phyloP scores from a whole-genome alignment of 2,113 vertebrate genomes.

The human (Homo sapiens) region GRCh38 chr9:11456501-11457000 shows the following conservation, averaged over 20 bases:
- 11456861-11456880: neutral
- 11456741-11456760: neutral
- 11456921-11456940: neutral
- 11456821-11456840: neutral
- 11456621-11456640: neutral
- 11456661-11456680: neutral
- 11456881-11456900: too few species aligned
- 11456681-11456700: neutral
- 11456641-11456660: neutral
- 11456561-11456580: neutral
- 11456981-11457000: neutral
- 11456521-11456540: neutral
- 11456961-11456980: neutral
- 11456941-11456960: neutral
- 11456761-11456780: neutral
- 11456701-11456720: neutral
- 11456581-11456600: neutral
- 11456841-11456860: rapidly evolving
- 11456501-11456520: neutral
- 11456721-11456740: neutral
- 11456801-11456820: neutral
- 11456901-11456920: too few species aligned
- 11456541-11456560: neutral
- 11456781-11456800: rapidly evolving
- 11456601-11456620: neutral